Evolutionary conservation across 2,113 vertebrate genomes (phyloP), one percentile per base, ranked within the genome.

Genomic region (Neotoma lepida): DNA sequence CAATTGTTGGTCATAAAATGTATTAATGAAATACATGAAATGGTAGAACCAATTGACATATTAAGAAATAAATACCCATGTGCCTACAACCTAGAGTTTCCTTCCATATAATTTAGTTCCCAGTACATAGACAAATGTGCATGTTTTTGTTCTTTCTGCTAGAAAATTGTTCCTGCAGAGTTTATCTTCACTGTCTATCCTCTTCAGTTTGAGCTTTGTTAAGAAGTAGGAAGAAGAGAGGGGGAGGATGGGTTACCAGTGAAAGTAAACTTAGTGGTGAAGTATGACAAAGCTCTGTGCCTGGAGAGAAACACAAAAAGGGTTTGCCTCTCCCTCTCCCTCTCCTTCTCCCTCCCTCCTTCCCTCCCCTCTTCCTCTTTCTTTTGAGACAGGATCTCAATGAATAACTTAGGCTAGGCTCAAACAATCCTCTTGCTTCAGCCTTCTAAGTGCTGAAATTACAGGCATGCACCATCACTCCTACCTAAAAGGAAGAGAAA

Each of bases 241-340:
- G 35, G 35, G 49, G 91, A 93, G 92, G 84, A 81, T 86, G 66
- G 76, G 9, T 35, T 63, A 66, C 8, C 58, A 10, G 94, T 85
- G 39, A 91, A 49, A 94, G 86, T 82, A 74, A 93, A 90, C 28
- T 84, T 86, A 61, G 74, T 86, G 74, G 96, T 81, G 41, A 96
- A 15, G 58, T 64, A 81, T 64, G 93, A 20, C 15, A 90, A 91
- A 63, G 18, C 10, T 93, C 41, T 95, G 14, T 93, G 49, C 90
- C n/a, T 91, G 33, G 24, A n/a, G 20, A 89, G 51, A 93, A 95
- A 90, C 49, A 92, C 41, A 85, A 93, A 94, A 89, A 22, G 78
- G 17, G 88, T 9, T 66, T 68, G 18, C 10, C 22, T n/a, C 78
- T 39, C 70, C n/a, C 35, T 12, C 51, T 39, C 77, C 4, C 49